Percentiles rank a stretch among this genome's conserved stretches.
phyloP scores from a whole-genome alignment of 2,888 invertebrate species.

The Meteorus cinctellus region DNA sequence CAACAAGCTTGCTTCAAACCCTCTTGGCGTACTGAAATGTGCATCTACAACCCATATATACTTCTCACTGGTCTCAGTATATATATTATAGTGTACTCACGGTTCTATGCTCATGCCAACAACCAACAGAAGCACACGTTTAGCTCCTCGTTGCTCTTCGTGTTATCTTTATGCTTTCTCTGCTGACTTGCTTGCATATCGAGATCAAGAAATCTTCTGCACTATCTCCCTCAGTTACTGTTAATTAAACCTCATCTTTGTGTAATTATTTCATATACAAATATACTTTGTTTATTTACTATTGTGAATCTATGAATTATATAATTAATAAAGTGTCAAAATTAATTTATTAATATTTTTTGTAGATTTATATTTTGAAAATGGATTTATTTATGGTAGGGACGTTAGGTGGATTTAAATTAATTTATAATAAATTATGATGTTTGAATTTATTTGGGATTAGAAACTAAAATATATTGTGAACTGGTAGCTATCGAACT shows the following conservation, averaged over 20 bases:
- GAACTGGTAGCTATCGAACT: no score
- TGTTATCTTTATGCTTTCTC: constrained; percentile 36
- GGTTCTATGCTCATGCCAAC: constrained; percentile 20
- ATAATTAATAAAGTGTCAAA: no score
- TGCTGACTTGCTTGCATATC: constrained; percentile 5
- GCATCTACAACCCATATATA: constrained; percentile 18
- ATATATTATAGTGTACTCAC: constrained; percentile 19
- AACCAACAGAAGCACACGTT: constrained; percentile 25
- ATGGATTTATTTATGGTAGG: no score
- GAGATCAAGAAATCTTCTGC: background rate
- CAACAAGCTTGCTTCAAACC: constrained; percentile 42
- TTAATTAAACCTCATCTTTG: constrained; percentile 15
- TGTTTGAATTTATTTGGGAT: no score
- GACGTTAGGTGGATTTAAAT: no score
- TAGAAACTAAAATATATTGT: no score
- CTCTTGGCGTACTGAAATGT: constrained; percentile 14
- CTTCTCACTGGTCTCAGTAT: background rate
- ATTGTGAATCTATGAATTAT: no score
- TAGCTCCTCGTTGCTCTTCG: constrained; percentile 27
- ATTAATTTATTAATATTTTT: no score
- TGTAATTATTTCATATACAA: background rate
- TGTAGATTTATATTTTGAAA: no score
- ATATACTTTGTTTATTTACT: background rate
- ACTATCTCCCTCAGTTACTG: background rate
- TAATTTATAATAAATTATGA: no score